Base-by-base conservation (phyloP, 2,113 vertebrate genomes). In the Cyanoramphus novaezelandiae region DNA sequence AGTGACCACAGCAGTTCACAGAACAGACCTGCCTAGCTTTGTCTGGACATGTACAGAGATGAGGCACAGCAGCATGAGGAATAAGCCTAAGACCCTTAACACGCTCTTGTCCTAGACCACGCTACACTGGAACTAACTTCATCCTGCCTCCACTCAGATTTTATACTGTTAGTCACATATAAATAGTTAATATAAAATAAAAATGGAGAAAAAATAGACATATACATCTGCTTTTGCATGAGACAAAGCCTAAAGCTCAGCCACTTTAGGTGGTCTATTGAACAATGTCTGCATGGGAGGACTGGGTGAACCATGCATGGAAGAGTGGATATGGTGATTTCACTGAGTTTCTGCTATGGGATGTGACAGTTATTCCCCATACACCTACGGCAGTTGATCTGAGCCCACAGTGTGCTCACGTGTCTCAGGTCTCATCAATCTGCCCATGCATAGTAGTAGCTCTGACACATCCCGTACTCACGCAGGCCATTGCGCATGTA, bases 391-490 rank as follows among this genome's bases (percentile, higher is more conserved):
- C 82, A 72, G 93, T 3, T 2, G 63, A 25, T 59, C 29, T 6
- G 88, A 78, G 92, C 86, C 86, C 82, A 78, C 11, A 53, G 91
- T 5, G 19, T 3, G 91, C 92, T 95, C 93, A 52, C 16, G 18
- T 52, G 86, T 44, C 72, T 2, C 31, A 67, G 92, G 79, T 62
- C 82, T 64, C 31, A 75, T 90, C 92, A 20, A 77, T 97, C 8
- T 81, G 91, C 88, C 83, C 92, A 55, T 1, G 55, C 91, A 92
- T 10, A 83, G 82, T 3, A 77, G 76, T 3, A 77, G 76, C 88
- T 95, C 91, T 92, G 94, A 92, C 95, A 97, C 94, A 83, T 83
- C 37, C 79, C 12, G 35, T 76, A 7, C 92, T 93, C 95, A 53
- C 39, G 53, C 75, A 10, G 24, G 90, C 79, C 46, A 6, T 4